These are phyloP conservation scores for Taurulus bubalis DNA, from an alignment of 2,113 vertebrate genomes.

Conservation along the genomic window DNA sequence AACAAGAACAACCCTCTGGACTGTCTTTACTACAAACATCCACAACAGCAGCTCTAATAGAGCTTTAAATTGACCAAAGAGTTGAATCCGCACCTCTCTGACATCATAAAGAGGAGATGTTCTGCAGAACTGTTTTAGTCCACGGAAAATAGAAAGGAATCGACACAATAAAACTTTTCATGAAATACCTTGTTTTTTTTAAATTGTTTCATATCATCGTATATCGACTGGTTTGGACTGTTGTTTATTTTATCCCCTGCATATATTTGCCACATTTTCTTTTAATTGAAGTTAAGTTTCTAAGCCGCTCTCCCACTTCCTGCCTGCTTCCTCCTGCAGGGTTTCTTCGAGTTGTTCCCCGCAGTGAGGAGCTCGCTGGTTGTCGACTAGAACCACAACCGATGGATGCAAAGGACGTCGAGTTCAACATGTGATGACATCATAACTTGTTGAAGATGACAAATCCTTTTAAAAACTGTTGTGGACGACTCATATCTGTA, in stretches of 20 bases:
- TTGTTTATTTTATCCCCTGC: background rate
- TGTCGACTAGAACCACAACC: slow-evolving; percentile 80
- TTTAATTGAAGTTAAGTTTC: background rate
- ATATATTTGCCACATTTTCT: background rate
- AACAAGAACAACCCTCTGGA: too few relatives aligned
- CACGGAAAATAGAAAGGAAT: background rate
- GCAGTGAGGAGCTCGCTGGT: slow-evolving; percentile 83
- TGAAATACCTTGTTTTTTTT: too few relatives aligned
- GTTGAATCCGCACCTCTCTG: too few relatives aligned
- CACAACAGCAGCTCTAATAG: too few relatives aligned
- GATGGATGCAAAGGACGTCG: background rate
- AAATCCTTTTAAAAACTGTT: background rate
- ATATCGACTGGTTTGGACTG: too few relatives aligned
- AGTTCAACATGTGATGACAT: background rate
- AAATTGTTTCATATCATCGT: too few relatives aligned
- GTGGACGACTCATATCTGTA: background rate
- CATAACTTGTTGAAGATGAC: background rate
- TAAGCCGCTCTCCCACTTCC: background rate
- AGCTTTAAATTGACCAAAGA: too few relatives aligned
- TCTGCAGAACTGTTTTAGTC: too few relatives aligned
- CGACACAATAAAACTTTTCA: background rate
- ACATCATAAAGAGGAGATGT: too few relatives aligned
- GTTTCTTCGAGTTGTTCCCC: slow-evolving; percentile 93
- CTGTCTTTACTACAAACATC: too few relatives aligned
- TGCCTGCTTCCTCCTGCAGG: slow-evolving; percentile 80